Conservation (phyloP, 2,113 vertebrate species). For the Leptobrachium ailaonicum region DNA sequence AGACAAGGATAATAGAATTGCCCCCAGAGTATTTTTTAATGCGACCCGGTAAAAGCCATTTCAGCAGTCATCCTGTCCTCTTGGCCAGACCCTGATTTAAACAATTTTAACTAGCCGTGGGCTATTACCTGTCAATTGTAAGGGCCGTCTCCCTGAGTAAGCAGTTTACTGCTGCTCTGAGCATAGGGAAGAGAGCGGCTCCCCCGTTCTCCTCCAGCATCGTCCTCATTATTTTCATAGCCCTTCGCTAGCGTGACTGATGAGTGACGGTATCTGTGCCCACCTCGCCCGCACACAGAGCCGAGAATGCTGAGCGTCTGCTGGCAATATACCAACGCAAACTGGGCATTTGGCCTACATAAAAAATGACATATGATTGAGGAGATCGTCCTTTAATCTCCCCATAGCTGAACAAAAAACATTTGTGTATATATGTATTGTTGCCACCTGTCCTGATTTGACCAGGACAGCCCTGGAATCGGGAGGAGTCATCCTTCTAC, state of each 20-base stretch:
- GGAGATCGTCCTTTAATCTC: too few relatives aligned
- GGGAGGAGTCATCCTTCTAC: too few relatives aligned
- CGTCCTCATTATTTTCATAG: slow-evolving; percentile 44
- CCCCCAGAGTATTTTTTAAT: neutral
- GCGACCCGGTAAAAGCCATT: slow-evolving; percentile 24
- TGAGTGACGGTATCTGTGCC: neutral
- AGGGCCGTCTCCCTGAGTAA: slow-evolving; percentile 39
- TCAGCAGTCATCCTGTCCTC: slow-evolving; percentile 18
- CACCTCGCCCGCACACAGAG: slow-evolving; percentile 2
- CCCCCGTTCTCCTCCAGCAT: slow-evolving; percentile 12
- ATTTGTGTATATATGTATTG: too few relatives aligned
- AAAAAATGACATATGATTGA: neutral
- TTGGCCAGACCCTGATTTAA: slow-evolving; percentile 24
- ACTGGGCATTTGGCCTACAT: neutral
- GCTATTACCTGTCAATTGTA: slow-evolving; percentile 41
- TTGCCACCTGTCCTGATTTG: too few relatives aligned
- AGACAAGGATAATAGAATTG: slow-evolving; percentile 8
- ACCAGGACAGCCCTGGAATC: too few relatives aligned
- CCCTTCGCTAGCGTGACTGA: slow-evolving; percentile 30
- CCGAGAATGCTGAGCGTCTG: neutral
- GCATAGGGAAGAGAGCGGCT: neutral
- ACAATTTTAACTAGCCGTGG: slow-evolving; percentile 34
- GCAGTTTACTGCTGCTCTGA: slow-evolving; percentile 23
- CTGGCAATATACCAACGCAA: neutral
- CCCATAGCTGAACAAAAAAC: too few relatives aligned